Percentiles rank a stretch among this genome's conserved stretches.
Conservation (phyloP, 2,888 invertebrate species). For the Dasypolia templi region DNA sequence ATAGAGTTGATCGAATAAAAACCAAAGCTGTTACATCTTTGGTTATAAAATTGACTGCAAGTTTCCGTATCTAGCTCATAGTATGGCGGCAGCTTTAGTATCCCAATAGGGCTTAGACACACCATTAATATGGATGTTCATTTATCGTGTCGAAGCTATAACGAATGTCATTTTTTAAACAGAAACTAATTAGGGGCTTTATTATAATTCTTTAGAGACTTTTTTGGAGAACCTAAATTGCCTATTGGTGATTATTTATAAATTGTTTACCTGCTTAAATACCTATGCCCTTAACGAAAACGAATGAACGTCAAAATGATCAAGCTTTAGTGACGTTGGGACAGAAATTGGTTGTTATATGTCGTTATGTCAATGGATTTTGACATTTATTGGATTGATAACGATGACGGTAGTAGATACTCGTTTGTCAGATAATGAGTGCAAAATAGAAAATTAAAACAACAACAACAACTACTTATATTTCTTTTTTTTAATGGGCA, state of each 20-base stretch:
- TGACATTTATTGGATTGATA: neutral
- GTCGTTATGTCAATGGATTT: neutral
- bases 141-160: constrained; percentile 6
- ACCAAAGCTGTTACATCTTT: neutral
- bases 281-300: neutral
- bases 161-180: neutral
- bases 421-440: neutral
- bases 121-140: constrained; percentile 21
- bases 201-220: constrained; percentile 31
- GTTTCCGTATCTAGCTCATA: neutral
- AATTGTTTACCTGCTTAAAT: neutral
- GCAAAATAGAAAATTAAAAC: no score
- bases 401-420: neutral
- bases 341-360: neutral
- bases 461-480: no score
- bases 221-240: constrained; percentile 4
- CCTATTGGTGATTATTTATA: constrained; percentile 22
- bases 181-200: constrained; percentile 34
- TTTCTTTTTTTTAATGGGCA: no score
- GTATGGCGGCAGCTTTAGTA: neutral
- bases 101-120: neutral
- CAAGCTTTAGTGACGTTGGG: neutral
- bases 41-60: no score
- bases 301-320: constrained; percentile 1
- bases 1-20: neutral